These are phyloP conservation scores for Ornithoptera priamus DNA, from an alignment of 2,888 invertebrate genomes.

Conservation along the genomic window DNA sequence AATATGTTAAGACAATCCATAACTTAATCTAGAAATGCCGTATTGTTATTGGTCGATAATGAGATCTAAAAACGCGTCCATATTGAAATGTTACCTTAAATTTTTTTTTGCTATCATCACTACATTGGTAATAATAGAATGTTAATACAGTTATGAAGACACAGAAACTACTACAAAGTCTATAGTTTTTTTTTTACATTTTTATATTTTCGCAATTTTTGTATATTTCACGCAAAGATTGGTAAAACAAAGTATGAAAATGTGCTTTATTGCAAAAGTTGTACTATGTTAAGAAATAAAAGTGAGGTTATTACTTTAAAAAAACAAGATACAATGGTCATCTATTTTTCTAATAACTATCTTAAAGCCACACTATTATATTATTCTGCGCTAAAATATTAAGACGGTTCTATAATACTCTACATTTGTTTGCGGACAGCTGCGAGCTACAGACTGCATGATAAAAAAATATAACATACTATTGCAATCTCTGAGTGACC, in stretches of 20 bases:
- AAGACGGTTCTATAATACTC: slow-evolving; percentile 50
- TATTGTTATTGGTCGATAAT: slow-evolving; percentile 79
- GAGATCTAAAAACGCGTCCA: slow-evolving; percentile 74
- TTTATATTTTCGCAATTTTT: slow-evolving; percentile 53
- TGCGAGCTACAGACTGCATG: slow-evolving; percentile 58
- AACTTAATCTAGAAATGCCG: slow-evolving; percentile 78
- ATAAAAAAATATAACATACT: slow-evolving; percentile 76
- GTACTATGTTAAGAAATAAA: slow-evolving; percentile 40
- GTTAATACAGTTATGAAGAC: slow-evolving; percentile 56
- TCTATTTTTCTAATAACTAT: slow-evolving; percentile 41
- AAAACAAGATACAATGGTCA: slow-evolving; percentile 26
- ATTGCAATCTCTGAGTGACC: slow-evolving; percentile 72
- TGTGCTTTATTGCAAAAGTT: slow-evolving; percentile 36
- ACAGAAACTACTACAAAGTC: slow-evolving; percentile 66
- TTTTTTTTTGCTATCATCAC: slow-evolving; percentile 61
- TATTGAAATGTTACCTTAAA: slow-evolving; percentile 65
- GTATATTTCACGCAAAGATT: slow-evolving; percentile 51
- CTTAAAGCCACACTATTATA: slow-evolving; percentile 32
- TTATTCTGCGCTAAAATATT: slow-evolving; percentile 46
- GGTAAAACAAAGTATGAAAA: slow-evolving; percentile 47
- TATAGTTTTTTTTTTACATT: slow-evolving; percentile 53
- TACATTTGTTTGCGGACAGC: slow-evolving; percentile 45
- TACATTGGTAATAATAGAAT: slow-evolving; percentile 63
- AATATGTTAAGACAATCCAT: slow-evolving; percentile 58
- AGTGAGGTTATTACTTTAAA: slow-evolving; percentile 38